A percentile compares a stretch with the other conserved stretches of the same genome.
Conservation (phyloP, 2,888 invertebrate species). For the Epirrita christyi region DNA sequence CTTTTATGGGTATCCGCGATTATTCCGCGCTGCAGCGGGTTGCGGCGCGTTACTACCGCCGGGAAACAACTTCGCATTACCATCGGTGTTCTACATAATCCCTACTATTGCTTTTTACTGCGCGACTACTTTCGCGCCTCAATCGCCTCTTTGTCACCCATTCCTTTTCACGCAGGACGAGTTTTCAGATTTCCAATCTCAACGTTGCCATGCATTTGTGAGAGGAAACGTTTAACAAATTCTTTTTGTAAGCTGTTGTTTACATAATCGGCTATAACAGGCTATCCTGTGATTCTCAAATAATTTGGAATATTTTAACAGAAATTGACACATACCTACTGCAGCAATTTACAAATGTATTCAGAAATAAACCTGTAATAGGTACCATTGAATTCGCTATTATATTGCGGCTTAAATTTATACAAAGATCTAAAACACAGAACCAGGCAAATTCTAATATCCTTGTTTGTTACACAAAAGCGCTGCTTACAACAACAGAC, state of each 20-base stretch:
- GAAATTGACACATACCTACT: constrained; percentile 30
- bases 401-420: constrained; percentile 48
- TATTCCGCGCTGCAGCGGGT: constrained; percentile 83
- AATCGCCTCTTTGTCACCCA: constrained; percentile 56
- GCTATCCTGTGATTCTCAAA: constrained; percentile 9
- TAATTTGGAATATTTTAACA: constrained; percentile 17
- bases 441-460: constrained; percentile 71
- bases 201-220: constrained; percentile 13
- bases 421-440: constrained; percentile 57
- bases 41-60: constrained; percentile 79
- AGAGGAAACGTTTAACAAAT: constrained; percentile 15
- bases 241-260: constrained; percentile 13
- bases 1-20: constrained; percentile 85
- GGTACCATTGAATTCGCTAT: constrained; percentile 33
- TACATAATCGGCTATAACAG: constrained; percentile 14
- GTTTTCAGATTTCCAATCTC: constrained; percentile 30
- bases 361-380: constrained; percentile 36
- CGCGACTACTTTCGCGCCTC: constrained; percentile 67
- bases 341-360: constrained; percentile 33
- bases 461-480: constrained; percentile 79
- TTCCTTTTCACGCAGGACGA: constrained; percentile 53
- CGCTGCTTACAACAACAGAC: constrained; percentile 79
- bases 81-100: constrained; percentile 80
- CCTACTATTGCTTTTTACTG: constrained; percentile 80
- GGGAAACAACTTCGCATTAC: constrained; percentile 79